Evolutionary conservation across 2,888 invertebrate genomes (phyloP).

Genomic region (Hofmannophila pseudospretella): DNA sequence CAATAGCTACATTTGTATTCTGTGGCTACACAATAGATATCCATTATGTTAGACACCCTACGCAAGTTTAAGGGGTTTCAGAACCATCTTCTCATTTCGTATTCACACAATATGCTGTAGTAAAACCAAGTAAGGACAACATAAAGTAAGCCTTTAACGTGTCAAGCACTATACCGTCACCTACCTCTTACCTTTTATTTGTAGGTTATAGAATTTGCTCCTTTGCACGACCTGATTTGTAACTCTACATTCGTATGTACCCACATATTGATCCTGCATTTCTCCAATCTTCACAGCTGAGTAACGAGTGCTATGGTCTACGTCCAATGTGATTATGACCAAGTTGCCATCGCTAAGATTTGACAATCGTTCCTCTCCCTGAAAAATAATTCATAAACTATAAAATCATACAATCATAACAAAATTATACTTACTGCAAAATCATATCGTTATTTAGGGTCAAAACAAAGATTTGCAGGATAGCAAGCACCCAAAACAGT

Average conservation of each 20-base stretch:
- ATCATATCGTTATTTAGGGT: too few relatives aligned
- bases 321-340: constrained; percentile 21
- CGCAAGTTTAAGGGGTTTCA: too few relatives aligned
- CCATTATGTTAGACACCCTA: too few relatives aligned
- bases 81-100: too few relatives aligned
- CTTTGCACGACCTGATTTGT: constrained; percentile 17
- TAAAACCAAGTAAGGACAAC: too few relatives aligned
- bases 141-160: too few relatives aligned
- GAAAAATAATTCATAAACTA: constrained; percentile 22
- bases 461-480: too few relatives aligned
- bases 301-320: constrained; percentile 37
- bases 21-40: too few relatives aligned
- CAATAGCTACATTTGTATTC: too few relatives aligned
- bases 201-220: constrained; percentile 28
- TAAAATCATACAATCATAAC: background rate
- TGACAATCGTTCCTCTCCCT: constrained; percentile 24
- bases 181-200: constrained; percentile 6
- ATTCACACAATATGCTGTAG: too few relatives aligned
- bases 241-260: constrained; percentile 46
- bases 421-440: background rate
- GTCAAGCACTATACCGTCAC: too few relatives aligned
- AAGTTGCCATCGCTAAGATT: constrained; percentile 20
- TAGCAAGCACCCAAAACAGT: too few relatives aligned
- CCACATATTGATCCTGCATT: constrained; percentile 36
- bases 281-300: constrained; percentile 40